These are phyloP conservation scores for Phymastichus coffea DNA, from an alignment of 1,140 invertebrate species.

Conservation along the genomic window DNA sequence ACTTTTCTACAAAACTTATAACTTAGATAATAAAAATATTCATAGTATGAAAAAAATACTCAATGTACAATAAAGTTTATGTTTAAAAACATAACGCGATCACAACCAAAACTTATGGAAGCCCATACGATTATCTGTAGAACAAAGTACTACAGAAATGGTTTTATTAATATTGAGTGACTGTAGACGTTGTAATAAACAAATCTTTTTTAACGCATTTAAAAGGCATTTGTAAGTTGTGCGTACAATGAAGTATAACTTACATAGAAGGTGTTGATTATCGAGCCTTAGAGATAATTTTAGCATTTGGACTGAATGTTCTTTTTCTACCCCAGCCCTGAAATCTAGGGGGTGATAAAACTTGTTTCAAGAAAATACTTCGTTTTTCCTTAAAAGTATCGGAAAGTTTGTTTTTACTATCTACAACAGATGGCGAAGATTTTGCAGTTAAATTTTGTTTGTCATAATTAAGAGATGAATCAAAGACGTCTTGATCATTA, in stretches of 20 bases:
- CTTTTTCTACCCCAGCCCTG: conserved; percentile 51
- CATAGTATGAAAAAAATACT: too few species aligned
- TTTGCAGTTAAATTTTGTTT: conserved; percentile 38
- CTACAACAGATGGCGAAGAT: conserved; percentile 5
- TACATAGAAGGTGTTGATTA: too few species aligned
- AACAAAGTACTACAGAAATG: too few species aligned
- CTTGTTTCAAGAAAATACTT: conserved; percentile 62
- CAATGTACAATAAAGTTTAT: not conserved
- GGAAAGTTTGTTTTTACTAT: conserved; percentile 34
- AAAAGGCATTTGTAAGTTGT: too few species aligned
- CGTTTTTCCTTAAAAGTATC: conserved; percentile 56
- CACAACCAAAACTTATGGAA: conserved; percentile 19
- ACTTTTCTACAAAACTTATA: too few species aligned
- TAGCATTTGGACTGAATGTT: conserved; percentile 38
- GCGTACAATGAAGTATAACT: too few species aligned
- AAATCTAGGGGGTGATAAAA: conserved; percentile 61
- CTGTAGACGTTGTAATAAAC: too few species aligned
- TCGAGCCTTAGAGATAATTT: conserved; percentile 35
- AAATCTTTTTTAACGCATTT: too few species aligned
- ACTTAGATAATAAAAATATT: too few species aligned
- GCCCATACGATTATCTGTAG: not conserved
- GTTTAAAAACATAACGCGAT: not conserved
- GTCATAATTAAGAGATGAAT: conserved; percentile 40
- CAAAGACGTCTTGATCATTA: conserved; percentile 38
- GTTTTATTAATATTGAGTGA: too few species aligned